Evolutionary conservation across 2,797 vertebrate genomes (phyloP), one percentile per base, ranked within the genome.

Genomic region (Lycodopsis pacificus): DNA sequence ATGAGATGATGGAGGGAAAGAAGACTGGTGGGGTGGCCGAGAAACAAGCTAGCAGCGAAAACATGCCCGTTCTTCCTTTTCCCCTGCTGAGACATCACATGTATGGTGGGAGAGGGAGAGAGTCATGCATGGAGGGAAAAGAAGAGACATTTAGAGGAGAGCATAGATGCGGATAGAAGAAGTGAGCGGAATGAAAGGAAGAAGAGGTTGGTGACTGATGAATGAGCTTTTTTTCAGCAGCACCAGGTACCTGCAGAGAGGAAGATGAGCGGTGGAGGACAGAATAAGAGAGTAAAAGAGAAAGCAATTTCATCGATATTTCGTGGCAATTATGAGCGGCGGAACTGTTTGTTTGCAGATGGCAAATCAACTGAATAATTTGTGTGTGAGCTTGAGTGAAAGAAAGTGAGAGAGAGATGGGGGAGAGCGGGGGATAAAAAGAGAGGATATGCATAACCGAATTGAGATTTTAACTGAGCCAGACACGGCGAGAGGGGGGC

Each of bases 261-360:
- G 68, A 59, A 71, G 64, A 63, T 67, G 74, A 82, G 73, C 44
- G 59, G 66, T 53, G 42, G 69, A 68, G 67, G 79, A 61, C 46
- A 71, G 80, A 72, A 51, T 53, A 65, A 83, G 66, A 76, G 65
- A 65, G 25, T 65, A 58, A 49, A 73, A 65, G 64, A 81, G 63
- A 81, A 80, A 83, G 80, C 77, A 87, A 91, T 91, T 85, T 91
- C 84, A 88, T 93, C 82, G 81, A 73, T 81, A 90, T 93, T 92
- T 91, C 84, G 87, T 64, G 73, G 87, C 74, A 89, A 92, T 94
- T 92, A 91, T 86, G 59, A 89, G 72, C 67, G 81, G 82, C 80
- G 68, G 78, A 89, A 82, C 65, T 72, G 76, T 89, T 94, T 92
- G 90, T 92, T 88, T 91, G 85, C 79, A 66, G 79, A 84, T 76